These are phyloP conservation scores for Hippoglossus stenolepis DNA, from an alignment of 2,113 vertebrate species.

Conservation along the genomic window DNA sequence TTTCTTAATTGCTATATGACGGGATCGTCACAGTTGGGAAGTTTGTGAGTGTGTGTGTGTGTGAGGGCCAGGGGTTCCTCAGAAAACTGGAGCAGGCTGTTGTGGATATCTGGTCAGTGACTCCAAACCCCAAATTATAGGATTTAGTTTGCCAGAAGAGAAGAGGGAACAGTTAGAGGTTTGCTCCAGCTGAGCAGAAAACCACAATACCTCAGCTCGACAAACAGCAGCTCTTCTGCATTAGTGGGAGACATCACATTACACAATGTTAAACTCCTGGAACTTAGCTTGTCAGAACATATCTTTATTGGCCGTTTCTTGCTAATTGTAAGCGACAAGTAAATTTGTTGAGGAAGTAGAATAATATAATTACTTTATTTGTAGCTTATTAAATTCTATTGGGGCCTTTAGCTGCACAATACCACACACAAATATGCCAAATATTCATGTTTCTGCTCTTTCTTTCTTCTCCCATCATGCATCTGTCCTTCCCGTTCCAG, in stretches of 20 bases:
- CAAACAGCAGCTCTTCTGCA: slow-evolving; percentile 40
- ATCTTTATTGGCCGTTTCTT: neutral
- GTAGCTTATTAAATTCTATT: neutral
- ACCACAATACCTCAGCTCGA: slow-evolving; percentile 52
- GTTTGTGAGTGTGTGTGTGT: slow-evolving; percentile 3
- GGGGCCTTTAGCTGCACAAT: neutral
- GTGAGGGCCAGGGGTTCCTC: slow-evolving; percentile 7
- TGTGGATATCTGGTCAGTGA: slow-evolving; percentile 41
- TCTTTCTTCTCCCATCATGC: neutral
- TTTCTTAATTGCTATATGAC: neutral
- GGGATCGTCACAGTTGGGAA: neutral
- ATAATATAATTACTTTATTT: neutral
- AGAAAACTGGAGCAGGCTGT: slow-evolving; percentile 7
- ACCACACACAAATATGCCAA: neutral
- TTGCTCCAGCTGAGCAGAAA: slow-evolving; percentile 41
- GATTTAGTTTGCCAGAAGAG: slow-evolving; percentile 50
- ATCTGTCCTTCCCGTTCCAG: neutral
- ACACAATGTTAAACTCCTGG: neutral
- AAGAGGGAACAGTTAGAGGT: slow-evolving; percentile 54
- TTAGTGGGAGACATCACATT: slow-evolving; percentile 1
- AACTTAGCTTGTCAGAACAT: slow-evolving; percentile 26
- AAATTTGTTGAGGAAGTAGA: neutral
- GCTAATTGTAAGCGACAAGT: neutral
- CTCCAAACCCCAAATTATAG: slow-evolving; percentile 65
- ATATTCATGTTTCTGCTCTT: neutral